Percentiles rank a stretch among this genome's conserved stretches.
Evolutionary conservation across 1,140 invertebrate species (phyloP).

Genomic region (Augochlora pura): DNA sequence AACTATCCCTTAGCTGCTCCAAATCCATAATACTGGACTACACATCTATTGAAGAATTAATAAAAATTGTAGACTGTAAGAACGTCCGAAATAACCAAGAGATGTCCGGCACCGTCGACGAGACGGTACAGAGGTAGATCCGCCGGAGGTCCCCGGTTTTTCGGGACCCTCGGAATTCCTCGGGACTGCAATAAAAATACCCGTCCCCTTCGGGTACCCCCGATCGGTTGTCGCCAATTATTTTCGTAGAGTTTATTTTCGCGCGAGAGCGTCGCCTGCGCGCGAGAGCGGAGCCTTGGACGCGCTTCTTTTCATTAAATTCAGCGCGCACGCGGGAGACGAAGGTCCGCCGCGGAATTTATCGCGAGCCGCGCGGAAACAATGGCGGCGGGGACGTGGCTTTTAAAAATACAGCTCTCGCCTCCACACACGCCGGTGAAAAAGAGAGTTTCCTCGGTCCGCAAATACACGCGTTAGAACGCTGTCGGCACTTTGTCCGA

Average conservation of each 20-base stretch:
- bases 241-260: not conserved
- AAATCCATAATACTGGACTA: too few relatives aligned
- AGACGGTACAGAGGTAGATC: too few relatives aligned
- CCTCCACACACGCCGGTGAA: not conserved
- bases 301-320: not conserved
- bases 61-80: too few relatives aligned
- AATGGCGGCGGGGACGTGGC: not conserved
- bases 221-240: not conserved
- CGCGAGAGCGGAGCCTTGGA: not conserved
- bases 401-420: slow-evolving; percentile 32
- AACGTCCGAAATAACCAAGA: too few relatives aligned
- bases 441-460: not conserved
- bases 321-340: too few relatives aligned
- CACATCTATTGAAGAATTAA: too few relatives aligned
- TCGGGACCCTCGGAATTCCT: too few relatives aligned
- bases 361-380: not conserved
- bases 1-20: too few relatives aligned
- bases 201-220: not conserved
- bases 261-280: not conserved
- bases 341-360: not conserved
- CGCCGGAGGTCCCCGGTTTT: too few relatives aligned
- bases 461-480: slow-evolving; percentile 39
- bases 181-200: not conserved
- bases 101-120: too few relatives aligned
- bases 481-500: slow-evolving; percentile 55